A percentile compares a stretch with the other conserved stretches of the same genome.
phyloP scores from a whole-genome alignment of 1,140 invertebrate genomes.

The Orius insidiosus region DNA sequence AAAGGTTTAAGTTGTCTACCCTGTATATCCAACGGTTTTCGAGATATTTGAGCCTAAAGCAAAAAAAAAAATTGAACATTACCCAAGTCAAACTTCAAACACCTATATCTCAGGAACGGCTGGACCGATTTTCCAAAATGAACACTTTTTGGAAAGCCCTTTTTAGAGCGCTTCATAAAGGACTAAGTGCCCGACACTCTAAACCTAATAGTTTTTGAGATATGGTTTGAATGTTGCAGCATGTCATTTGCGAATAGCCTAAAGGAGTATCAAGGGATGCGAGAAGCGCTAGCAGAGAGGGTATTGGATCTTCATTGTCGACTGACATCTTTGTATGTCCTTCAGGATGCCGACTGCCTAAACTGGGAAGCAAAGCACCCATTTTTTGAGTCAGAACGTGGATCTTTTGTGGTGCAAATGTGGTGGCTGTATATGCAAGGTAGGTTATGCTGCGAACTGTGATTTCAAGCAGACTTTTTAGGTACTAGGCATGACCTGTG shows the following conservation, averaged over 20 bases:
- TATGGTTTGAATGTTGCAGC: no score
- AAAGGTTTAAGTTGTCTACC: neutral
- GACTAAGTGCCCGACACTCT: no score
- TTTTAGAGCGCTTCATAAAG: no score
- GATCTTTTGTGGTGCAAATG: conserved; percentile 63
- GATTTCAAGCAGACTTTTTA: no score
- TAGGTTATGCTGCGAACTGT: no score
- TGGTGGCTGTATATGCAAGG: conserved; percentile 75
- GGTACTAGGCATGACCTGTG: conserved; percentile 54
- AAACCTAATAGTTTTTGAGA: neutral
- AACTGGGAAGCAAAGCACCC: conserved; percentile 41
- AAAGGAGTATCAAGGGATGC: conserved; percentile 59
- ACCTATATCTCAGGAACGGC: no score
- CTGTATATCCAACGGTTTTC: neutral
- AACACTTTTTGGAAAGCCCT: no score
- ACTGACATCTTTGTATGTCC: conserved; percentile 51
- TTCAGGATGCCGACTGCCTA: conserved; percentile 57
- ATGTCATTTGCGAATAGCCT: conserved; percentile 26
- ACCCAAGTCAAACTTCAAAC: no score
- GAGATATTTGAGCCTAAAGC: no score
- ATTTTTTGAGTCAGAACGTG: conserved; percentile 48
- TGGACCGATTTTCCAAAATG: no score
- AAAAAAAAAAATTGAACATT: no score
- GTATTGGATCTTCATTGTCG: conserved; percentile 58
- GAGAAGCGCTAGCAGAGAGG: conserved; percentile 59